A percentile compares a stretch with the other conserved stretches of the same genome.
Evolutionary conservation across 2,797 vertebrate genomes (phyloP).

Genomic region (Falco naumanni): DNA sequence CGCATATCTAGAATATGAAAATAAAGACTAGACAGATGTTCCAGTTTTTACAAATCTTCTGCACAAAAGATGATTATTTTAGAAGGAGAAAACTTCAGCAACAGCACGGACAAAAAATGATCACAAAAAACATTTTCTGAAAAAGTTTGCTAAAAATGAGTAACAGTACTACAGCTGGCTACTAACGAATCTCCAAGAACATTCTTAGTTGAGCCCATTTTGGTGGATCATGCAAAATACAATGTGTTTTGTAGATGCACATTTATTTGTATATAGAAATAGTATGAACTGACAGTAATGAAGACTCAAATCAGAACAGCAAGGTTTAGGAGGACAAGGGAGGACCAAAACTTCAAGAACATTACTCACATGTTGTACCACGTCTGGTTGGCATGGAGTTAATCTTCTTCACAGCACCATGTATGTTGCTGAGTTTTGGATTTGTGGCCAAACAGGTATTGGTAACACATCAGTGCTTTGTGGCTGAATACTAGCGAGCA

Average conservation of each 20-base stretch:
- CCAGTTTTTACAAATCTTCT: neutral
- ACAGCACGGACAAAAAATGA: neutral
- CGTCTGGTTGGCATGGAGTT: neutral
- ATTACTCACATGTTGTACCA: neutral
- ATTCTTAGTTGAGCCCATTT: neutral
- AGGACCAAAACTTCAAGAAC: neutral
- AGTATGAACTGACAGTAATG: neutral
- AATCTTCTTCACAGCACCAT: neutral
- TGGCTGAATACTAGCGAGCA: fast-evolving
- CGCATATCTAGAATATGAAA: neutral
- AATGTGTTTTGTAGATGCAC: neutral
- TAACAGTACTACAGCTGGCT: neutral
- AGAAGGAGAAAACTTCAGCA: neutral
- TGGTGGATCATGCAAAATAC: neutral
- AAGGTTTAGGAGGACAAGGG: neutral
- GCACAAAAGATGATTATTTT: neutral
- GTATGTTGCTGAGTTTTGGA: neutral
- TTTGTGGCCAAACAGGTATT: neutral
- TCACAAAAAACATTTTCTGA: neutral
- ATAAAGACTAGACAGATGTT: neutral
- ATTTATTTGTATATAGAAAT: neutral
- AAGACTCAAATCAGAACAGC: neutral
- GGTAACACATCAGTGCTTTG: neutral
- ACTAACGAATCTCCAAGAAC: neutral
- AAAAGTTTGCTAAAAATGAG: neutral